Conservation (phyloP, 2,797 vertebrate genomes). For the Lithobates pipiens region DNA sequence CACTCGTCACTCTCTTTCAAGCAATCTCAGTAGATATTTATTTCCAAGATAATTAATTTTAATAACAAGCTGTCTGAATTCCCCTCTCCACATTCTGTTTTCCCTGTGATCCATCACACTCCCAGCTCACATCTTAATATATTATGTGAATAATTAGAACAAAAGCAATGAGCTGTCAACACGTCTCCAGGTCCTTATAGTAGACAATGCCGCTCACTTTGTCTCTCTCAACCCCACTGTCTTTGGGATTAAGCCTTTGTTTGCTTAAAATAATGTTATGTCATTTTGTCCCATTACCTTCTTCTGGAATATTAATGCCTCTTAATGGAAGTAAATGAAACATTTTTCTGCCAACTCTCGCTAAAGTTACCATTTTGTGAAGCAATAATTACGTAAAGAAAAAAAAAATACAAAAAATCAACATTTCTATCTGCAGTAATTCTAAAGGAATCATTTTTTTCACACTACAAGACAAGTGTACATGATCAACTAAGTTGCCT, state of each 20-base stretch:
- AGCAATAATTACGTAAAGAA: not conserved
- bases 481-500: too few species aligned
- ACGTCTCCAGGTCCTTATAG: conserved; percentile 46
- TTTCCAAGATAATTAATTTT: conserved; percentile 61
- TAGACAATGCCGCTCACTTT: conserved; percentile 38
- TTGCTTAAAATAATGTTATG: conserved; percentile 48
- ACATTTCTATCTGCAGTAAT: not conserved
- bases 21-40: conserved; percentile 56
- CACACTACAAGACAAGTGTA: too few species aligned
- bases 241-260: conserved; percentile 53
- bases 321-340: conserved; percentile 24
- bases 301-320: conserved; percentile 25
- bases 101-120: conserved; percentile 43
- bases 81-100: conserved; percentile 48
- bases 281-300: conserved; percentile 38
- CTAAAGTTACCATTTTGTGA: not conserved
- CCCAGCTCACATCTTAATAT: conserved; percentile 59
- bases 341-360: not conserved
- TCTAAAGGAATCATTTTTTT: not conserved
- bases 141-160: conserved; percentile 59
- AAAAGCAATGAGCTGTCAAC: conserved; percentile 51
- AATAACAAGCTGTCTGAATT: conserved; percentile 60
- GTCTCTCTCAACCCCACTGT: conserved; percentile 42
- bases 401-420: not conserved
- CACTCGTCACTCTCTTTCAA: conserved; percentile 42